These are phyloP conservation scores for Nesidiocoris tenuis DNA, from an alignment of 2,888 invertebrate genomes.

Conservation along the genomic window DNA sequence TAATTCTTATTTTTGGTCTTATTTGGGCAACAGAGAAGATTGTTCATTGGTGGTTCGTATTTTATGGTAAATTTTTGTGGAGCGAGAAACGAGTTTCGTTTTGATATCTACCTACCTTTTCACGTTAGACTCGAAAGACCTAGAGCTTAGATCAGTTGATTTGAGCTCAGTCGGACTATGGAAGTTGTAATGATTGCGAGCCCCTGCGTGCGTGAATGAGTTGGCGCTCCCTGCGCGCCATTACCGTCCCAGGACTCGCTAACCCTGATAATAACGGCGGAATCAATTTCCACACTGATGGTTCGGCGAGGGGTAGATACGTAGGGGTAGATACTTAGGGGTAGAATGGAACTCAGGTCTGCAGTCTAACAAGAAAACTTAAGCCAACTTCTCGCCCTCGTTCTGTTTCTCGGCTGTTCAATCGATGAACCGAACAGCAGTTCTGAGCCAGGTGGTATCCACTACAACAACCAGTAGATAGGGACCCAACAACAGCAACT, in stretches of 20 bases:
- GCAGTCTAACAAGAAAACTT: background rate
- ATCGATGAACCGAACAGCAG: background rate
- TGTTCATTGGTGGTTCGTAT: too few relatives aligned
- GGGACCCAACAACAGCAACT: too few relatives aligned
- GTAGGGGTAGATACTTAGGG: too few relatives aligned
- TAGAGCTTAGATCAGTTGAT: too few relatives aligned
- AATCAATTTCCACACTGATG: background rate
- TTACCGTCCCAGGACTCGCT: too few relatives aligned
- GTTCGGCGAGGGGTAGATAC: background rate
- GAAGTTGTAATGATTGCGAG: background rate
- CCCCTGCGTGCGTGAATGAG: background rate
- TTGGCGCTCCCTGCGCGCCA: background rate
- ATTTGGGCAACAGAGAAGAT: too few relatives aligned
- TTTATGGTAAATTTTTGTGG: too few relatives aligned
- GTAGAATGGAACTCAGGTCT: background rate
- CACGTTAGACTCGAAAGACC: too few relatives aligned
- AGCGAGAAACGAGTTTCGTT: too few relatives aligned
- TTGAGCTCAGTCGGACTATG: background rate
- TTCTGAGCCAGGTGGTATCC: background rate
- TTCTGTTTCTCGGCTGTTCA: background rate
- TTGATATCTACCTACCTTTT: too few relatives aligned
- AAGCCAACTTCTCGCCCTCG: background rate
- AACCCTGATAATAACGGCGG: background rate
- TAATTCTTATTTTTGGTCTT: too few relatives aligned
- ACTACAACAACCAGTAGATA: too few relatives aligned